Percentiles rank a stretch among this genome's conserved stretches.
Conservation (phyloP, 2,888 invertebrate species). For the Synanthedon tipuliformis region DNA sequence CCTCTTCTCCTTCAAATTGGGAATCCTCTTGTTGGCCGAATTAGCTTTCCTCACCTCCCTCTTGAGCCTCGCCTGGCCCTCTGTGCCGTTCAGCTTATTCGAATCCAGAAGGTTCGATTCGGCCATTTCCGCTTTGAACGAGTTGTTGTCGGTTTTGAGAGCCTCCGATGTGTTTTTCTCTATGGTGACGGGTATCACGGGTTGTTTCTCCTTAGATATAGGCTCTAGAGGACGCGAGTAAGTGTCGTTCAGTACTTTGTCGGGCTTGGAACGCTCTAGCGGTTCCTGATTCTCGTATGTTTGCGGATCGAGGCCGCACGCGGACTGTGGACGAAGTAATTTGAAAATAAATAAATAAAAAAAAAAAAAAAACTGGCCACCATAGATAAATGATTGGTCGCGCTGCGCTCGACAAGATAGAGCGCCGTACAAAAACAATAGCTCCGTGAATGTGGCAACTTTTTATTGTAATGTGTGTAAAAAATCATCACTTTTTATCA, state of each 20-base stretch:
- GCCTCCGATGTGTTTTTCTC: slow-evolving; percentile 39
- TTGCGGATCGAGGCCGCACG: slow-evolving; percentile 53
- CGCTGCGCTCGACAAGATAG: too few species aligned
- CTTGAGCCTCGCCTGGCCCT: slow-evolving; percentile 11
- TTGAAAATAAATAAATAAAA: too few species aligned
- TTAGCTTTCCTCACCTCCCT: slow-evolving; percentile 1
- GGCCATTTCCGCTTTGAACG: slow-evolving; percentile 35
- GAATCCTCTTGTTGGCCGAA: slow-evolving; percentile 3
- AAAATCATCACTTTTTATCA: too few species aligned
- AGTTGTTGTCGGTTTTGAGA: slow-evolving; percentile 35
- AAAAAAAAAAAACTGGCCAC: too few species aligned
- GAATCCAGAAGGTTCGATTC: slow-evolving; percentile 40
- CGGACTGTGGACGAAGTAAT: slow-evolving; percentile 24
- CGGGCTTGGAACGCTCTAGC: slow-evolving; percentile 36
- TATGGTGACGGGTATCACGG: slow-evolving; percentile 32
- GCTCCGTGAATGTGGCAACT: too few species aligned
- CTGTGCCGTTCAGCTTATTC: slow-evolving; percentile 37
- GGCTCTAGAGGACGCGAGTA: slow-evolving; percentile 33
- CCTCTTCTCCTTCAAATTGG: slow-evolving; percentile 20
- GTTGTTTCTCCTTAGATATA: slow-evolving; percentile 30
- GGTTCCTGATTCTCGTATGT: slow-evolving; percentile 54
- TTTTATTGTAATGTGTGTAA: too few species aligned
- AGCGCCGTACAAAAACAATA: too few species aligned
- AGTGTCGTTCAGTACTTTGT: slow-evolving; percentile 51
- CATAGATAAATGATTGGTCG: too few species aligned